A percentile compares a stretch with the other conserved stretches of the same genome.
phyloP scores from a whole-genome alignment of 1,140 invertebrate genomes.

The Dendrolimus punctatus region DNA sequence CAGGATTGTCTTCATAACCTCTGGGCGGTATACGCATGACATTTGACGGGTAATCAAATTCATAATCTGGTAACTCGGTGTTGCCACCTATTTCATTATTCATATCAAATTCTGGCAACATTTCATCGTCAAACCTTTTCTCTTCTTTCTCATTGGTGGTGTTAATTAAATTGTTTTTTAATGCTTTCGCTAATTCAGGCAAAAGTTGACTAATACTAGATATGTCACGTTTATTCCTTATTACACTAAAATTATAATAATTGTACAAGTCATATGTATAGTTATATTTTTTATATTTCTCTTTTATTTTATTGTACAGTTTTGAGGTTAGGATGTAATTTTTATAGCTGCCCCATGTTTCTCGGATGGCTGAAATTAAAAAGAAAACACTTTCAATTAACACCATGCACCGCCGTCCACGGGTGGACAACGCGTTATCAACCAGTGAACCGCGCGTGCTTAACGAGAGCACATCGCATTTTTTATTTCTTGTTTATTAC shows the following conservation, averaged over 20 bases:
- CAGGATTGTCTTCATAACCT: conserved; percentile 45
- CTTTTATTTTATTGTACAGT: conserved; percentile 32
- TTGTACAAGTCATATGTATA: conserved; percentile 47
- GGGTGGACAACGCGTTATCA: no score
- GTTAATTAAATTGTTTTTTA: conserved; percentile 35
- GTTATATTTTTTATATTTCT: conserved; percentile 52
- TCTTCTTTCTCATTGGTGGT: conserved; percentile 37
- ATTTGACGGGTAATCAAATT: conserved; percentile 45
- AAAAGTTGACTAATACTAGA: conserved; percentile 36
- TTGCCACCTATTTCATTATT: conserved; percentile 46
- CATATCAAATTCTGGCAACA: conserved; percentile 58
- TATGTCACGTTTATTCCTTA: conserved; percentile 35
- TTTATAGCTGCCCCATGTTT: conserved; percentile 84
- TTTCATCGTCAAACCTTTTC: conserved; percentile 51
- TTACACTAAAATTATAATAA: conserved; percentile 20
- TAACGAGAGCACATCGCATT: no score
- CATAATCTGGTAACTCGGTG: conserved; percentile 32
- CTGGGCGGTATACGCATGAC: conserved; percentile 65
- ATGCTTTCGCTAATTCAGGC: conserved; percentile 44
- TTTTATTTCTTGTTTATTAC: no score
- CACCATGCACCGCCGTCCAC: no score
- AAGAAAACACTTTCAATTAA: no score
- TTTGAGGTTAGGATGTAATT: conserved; percentile 60
- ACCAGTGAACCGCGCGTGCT: no score
- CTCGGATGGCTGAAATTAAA: conserved; percentile 75